Percentiles rank a stretch among this genome's conserved stretches.
These are phyloP conservation scores for Tamandua tetradactyla DNA, from an alignment of 2,797 vertebrate species.

Conservation along the genomic window DNA sequence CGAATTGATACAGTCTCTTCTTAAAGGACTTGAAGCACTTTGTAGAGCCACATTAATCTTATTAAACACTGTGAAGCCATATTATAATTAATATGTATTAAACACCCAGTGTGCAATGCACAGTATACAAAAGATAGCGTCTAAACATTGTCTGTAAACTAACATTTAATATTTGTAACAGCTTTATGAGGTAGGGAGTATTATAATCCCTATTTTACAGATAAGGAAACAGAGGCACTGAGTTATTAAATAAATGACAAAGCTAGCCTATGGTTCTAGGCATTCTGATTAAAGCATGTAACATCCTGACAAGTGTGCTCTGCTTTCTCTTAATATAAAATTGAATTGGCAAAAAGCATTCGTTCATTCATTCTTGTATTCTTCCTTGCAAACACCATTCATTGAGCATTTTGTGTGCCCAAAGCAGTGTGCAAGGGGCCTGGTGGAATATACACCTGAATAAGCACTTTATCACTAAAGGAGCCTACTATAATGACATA, in stretches of 20 bases:
- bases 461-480: neutral
- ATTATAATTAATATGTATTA: conserved; percentile 66
- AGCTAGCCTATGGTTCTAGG: neutral
- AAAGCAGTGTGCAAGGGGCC: neutral
- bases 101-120: neutral
- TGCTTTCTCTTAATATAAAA: neutral
- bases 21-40: conserved; percentile 17
- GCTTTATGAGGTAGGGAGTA: neutral
- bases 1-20: conserved; percentile 21
- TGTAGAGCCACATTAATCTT: conserved; percentile 29
- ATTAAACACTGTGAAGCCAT: conserved; percentile 29
- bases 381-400: neutral
- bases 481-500: neutral
- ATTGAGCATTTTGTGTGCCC: neutral
- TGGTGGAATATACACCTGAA: neutral
- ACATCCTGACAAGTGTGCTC: neutral
- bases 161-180: neutral
- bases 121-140: neutral
- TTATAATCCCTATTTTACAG: neutral
- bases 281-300: neutral
- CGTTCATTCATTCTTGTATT: neutral
- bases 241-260: neutral
- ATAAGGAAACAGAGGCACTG: neutral
- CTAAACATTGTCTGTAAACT: neutral
- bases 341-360: neutral